phyloP scores from a whole-genome alignment of 2,797 vertebrate species.

The Protonibea diacanthus region DNA sequence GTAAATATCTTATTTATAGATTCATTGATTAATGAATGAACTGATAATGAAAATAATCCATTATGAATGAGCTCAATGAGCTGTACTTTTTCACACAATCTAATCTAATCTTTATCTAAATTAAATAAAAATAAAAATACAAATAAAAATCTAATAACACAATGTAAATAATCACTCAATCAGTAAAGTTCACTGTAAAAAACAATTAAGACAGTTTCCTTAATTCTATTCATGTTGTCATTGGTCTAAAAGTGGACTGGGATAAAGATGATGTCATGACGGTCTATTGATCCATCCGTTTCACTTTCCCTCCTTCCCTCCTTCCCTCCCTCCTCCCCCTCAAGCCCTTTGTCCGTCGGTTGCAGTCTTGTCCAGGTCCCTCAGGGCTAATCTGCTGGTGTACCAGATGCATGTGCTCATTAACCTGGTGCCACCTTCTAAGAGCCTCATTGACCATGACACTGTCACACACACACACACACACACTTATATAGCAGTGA shows the following conservation, averaged over 20 bases:
- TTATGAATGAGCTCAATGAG: no score
- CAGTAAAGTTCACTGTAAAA: not conserved
- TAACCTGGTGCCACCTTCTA: constrained; percentile 77
- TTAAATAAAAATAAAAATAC: no score
- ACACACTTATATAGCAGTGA: not conserved
- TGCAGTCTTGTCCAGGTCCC: constrained; percentile 64
- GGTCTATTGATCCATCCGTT: constrained; percentile 21
- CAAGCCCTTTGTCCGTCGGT: constrained; percentile 22
- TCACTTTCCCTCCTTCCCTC: not conserved
- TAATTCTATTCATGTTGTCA: not conserved
- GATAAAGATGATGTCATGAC: constrained; percentile 31
- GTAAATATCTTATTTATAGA: not conserved
- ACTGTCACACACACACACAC: constrained; percentile 8
- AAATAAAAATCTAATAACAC: no score
- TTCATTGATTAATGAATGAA: not conserved
- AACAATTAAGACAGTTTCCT: not conserved
- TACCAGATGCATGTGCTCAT: constrained; percentile 76
- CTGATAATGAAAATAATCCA: not conserved
- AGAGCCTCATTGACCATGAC: constrained; percentile 56
- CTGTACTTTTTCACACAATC: not conserved
- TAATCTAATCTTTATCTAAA: no score
- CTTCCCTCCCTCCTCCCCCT: not conserved
- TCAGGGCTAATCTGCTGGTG: constrained; percentile 75
- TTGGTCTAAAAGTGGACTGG: not conserved
- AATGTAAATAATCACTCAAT: no score